These are phyloP conservation scores for Tapera naevia DNA, from an alignment of 2,797 vertebrate species.

Conservation along the genomic window DNA sequence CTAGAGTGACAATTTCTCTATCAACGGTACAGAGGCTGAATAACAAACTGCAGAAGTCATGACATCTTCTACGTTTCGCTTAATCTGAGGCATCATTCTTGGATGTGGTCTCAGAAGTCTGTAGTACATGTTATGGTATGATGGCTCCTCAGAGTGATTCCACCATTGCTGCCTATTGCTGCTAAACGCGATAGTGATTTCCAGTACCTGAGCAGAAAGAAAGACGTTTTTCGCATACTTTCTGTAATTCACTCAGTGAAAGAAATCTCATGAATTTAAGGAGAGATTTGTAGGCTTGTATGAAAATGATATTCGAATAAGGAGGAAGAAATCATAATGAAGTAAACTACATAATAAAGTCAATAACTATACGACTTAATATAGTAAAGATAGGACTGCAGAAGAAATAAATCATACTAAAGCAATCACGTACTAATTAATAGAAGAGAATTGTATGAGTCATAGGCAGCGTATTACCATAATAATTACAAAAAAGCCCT, in stretches of 20 bases:
- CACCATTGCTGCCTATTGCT: background rate
- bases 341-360: constrained; percentile 5
- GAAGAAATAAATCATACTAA: constrained; percentile 63
- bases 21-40: background rate
- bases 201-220: background rate
- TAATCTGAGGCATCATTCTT: background rate
- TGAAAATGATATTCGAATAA: background rate
- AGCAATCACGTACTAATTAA: constrained; percentile 70
- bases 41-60: background rate
- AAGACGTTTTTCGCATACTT: background rate
- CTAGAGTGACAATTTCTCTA: background rate
- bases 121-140: accelerated
- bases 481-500: constrained; percentile 70
- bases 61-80: background rate
- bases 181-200: background rate
- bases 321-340: background rate
- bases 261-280: background rate
- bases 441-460: constrained; percentile 50
- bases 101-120: background rate
- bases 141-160: background rate
- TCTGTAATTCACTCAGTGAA: background rate
- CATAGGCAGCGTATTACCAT: constrained; percentile 56
- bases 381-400: constrained; percentile 45
- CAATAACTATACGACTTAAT: constrained; percentile 19
- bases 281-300: background rate